These are phyloP conservation scores for Lagorchestes hirsutus DNA, from an alignment of 2,797 vertebrate species.

Conservation along the genomic window DNA sequence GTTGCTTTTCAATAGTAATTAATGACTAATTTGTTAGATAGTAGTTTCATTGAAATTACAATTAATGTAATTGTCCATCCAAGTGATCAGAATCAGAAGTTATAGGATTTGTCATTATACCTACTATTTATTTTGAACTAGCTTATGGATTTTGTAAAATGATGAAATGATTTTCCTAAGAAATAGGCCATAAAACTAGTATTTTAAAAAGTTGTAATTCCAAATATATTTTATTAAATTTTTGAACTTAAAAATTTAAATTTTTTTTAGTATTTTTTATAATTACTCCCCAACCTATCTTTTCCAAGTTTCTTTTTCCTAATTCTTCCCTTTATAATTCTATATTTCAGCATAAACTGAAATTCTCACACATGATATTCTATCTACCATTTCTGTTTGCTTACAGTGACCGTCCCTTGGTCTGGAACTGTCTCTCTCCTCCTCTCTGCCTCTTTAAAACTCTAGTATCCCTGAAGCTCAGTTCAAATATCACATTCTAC, in stretches of 20 bases:
- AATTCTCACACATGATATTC: not conserved
- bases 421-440: not conserved
- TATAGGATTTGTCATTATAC: not conserved
- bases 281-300: not conserved
- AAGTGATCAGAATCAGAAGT: constrained; percentile 25
- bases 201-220: not conserved
- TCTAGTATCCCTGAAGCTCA: not conserved
- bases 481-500: not conserved
- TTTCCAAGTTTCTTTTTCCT: not conserved
- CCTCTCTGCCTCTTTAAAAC: not conserved
- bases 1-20: constrained; percentile 76
- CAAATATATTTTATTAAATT: not conserved
- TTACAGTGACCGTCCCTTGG: not conserved
- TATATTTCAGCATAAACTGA: not conserved
- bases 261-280: not conserved
- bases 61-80: not conserved
- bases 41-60: constrained; percentile 67
- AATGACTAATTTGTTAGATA: constrained; percentile 73
- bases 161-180: not conserved
- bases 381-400: not conserved
- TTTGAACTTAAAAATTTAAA: not conserved
- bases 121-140: constrained; percentile 24
- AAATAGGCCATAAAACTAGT: not conserved
- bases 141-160: not conserved
- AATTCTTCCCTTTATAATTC: not conserved